Conservation (phyloP, 2,888 invertebrate species). For the Dyspetes luteomarginatus region DNA sequence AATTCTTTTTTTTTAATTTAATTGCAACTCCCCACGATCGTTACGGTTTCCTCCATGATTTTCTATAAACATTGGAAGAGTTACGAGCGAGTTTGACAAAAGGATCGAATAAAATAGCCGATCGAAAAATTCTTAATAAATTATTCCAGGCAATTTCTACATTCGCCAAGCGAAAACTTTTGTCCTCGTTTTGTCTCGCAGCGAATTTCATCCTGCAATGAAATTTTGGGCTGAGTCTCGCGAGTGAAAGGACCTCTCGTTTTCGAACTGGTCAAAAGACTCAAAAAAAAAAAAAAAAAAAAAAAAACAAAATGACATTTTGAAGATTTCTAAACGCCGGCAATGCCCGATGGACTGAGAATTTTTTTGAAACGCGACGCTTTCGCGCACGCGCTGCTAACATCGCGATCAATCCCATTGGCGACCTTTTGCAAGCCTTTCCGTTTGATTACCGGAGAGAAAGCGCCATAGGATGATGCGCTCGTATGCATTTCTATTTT, state of each 20-base stretch:
- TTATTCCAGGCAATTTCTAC: no score
- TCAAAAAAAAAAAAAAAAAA: no score
- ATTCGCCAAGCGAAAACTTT: constrained; percentile 15
- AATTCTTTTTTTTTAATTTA: constrained; percentile 10
- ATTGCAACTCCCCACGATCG: constrained; percentile 23
- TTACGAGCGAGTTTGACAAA: no score
- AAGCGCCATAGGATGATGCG: constrained; percentile 37
- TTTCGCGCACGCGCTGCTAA: constrained; percentile 12
- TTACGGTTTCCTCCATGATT: background rate
- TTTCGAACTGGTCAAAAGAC: background rate
- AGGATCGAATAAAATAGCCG: no score
- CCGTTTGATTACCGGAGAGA: constrained; percentile 36
- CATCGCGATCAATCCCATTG: background rate
- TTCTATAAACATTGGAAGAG: no score
- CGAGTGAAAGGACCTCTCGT: constrained; percentile 44
- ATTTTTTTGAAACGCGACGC: constrained; percentile 23
- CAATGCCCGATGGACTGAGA: background rate
- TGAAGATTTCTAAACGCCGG: constrained; percentile 20
- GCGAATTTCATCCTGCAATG: background rate
- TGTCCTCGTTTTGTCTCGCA: constrained; percentile 2
- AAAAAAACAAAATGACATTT: no score
- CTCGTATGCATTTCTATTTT: constrained; percentile 53
- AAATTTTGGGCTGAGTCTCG: constrained; percentile 16
- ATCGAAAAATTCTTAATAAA: no score
- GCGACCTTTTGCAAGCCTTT: constrained; percentile 21